These are phyloP conservation scores for Ochropleura plecta DNA, from an alignment of 2,888 invertebrate genomes.

Conservation along the genomic window DNA sequence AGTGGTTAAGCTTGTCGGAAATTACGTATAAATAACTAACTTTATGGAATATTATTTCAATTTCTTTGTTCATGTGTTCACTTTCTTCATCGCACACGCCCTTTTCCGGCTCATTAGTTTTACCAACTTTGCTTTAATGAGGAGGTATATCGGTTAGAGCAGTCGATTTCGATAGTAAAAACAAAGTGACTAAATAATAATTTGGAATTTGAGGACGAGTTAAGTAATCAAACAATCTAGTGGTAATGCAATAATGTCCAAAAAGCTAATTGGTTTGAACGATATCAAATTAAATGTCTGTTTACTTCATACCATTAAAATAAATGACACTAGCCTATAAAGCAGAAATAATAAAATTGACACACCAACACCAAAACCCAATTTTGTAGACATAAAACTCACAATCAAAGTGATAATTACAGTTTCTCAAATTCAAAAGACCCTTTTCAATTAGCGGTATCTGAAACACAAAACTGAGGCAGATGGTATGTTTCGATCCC, in stretches of 20 bases:
- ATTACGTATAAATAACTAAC: constrained; percentile 41
- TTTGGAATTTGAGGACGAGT: constrained; percentile 6
- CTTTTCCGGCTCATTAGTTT: constrained; percentile 29
- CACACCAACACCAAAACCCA: not conserved
- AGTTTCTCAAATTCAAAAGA: constrained; percentile 53
- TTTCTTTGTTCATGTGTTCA: constrained; percentile 18
- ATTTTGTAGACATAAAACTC: constrained; percentile 31
- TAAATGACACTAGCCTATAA: not conserved
- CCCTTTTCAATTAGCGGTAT: constrained; percentile 80
- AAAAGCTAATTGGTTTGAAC: constrained; percentile 18
- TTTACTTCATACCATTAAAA: not conserved
- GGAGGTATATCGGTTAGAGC: not conserved
- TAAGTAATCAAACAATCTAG: not conserved
- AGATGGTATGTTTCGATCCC: constrained; percentile 64
- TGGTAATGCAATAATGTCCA: not conserved
- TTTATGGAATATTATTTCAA: constrained; percentile 38
- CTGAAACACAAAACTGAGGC: constrained; percentile 71
- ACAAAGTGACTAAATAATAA: constrained; percentile 5
- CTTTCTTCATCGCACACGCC: constrained; percentile 23
- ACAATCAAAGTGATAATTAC: constrained; percentile 55
- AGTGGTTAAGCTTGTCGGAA: constrained; percentile 44
- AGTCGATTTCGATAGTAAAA: constrained; percentile 8
- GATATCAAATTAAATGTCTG: not conserved
- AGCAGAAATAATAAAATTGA: not conserved
- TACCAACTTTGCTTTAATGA: constrained; percentile 5